These are phyloP conservation scores for Drosophila santomea DNA, from an alignment of 1,140 invertebrate genomes.

Conservation along the genomic window DNA sequence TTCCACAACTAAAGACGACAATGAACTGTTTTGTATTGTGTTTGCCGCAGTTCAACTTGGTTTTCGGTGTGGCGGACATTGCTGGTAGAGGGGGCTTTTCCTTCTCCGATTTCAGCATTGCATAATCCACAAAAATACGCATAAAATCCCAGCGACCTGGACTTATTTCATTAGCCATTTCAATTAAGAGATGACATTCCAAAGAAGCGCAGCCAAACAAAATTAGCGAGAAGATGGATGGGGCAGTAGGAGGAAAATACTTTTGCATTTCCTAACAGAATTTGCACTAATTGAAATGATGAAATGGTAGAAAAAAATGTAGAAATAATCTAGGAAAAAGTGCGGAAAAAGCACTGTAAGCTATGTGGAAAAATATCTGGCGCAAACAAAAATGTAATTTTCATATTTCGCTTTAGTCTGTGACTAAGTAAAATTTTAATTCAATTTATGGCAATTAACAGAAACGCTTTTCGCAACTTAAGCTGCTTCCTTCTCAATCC, in stretches of 20 bases:
- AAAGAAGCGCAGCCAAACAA: constrained; percentile 25
- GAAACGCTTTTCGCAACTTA: constrained; percentile 37
- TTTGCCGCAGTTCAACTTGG: constrained; percentile 17
- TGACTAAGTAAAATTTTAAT: constrained; percentile 47
- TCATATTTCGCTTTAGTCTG: constrained; percentile 52
- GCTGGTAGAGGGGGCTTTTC: background rate
- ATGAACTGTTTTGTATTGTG: constrained; percentile 74
- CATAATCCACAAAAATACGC: constrained; percentile 36
- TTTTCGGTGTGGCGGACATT: constrained; percentile 23
- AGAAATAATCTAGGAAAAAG: constrained; percentile 29
- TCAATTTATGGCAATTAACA: constrained; percentile 70
- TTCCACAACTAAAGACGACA: constrained; percentile 74
- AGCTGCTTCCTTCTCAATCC: background rate
- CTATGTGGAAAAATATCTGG: constrained; percentile 13
- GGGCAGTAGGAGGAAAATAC: constrained; percentile 23
- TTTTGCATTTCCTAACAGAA: constrained; percentile 56
- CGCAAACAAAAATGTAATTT: constrained; percentile 45
- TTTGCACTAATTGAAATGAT: constrained; percentile 77
- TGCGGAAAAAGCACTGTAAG: constrained; percentile 17
- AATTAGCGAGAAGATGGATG: constrained; percentile 13
- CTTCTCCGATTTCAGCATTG: constrained; percentile 31
- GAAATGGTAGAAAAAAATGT: constrained; percentile 49
- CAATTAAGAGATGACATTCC: constrained; percentile 30
- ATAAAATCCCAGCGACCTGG: constrained; percentile 16
- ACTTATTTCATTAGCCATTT: constrained; percentile 47